Evolutionary conservation across 2,888 invertebrate species (phyloP).

Genomic region (Melanophora roralis): DNA sequence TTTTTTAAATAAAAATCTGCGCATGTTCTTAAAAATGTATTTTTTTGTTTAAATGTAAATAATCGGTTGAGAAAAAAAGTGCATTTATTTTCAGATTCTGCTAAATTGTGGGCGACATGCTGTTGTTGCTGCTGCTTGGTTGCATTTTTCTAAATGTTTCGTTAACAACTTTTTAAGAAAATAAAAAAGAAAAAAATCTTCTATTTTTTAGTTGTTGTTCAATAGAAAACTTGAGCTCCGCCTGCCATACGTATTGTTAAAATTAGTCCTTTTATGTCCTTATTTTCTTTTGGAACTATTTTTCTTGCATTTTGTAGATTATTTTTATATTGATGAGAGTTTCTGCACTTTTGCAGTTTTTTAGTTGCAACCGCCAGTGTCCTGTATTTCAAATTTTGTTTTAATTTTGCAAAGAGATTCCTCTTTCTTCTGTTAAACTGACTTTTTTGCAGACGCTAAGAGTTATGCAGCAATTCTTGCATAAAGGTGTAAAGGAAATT

Average conservation of each 20-base stretch:
- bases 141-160: constrained; percentile 60
- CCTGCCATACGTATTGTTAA: constrained; percentile 59
- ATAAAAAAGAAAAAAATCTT: constrained; percentile 5
- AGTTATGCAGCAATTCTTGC: neutral
- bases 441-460: neutral
- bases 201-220: constrained; percentile 10
- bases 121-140: constrained; percentile 20
- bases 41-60: constrained; percentile 33
- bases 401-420: neutral
- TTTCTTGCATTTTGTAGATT: constrained; percentile 14
- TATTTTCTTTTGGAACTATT: constrained; percentile 2
- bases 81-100: constrained; percentile 44
- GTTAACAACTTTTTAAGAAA: constrained; percentile 42
- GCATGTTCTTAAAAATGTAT: constrained; percentile 55
- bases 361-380: constrained; percentile 24
- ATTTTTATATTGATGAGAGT: neutral
- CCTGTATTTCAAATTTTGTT: neutral
- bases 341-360: constrained; percentile 38
- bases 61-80: constrained; percentile 14
- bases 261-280: constrained; percentile 29
- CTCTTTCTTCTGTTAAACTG: neutral
- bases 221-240: constrained; percentile 58
- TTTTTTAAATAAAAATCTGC: constrained; percentile 50
- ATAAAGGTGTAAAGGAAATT: neutral
- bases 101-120: neutral